These are phyloP conservation scores for Sceloporus tristichus DNA, from an alignment of 2,113 vertebrate genomes.

Conservation along the genomic window DNA sequence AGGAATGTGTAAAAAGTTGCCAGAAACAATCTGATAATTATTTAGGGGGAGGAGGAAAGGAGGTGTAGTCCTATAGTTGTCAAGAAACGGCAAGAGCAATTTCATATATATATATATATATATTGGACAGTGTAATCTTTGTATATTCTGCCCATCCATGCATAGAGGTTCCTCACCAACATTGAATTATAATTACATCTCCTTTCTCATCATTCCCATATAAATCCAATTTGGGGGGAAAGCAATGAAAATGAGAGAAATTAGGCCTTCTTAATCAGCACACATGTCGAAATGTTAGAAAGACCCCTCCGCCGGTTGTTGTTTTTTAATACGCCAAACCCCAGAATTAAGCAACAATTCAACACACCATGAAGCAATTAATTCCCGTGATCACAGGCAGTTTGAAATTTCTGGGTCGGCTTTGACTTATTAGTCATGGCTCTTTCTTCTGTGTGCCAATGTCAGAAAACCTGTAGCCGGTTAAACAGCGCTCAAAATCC, in stretches of 20 bases:
- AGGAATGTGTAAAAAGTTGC: slow-evolving; percentile 13
- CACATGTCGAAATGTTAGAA: slow-evolving; percentile 20
- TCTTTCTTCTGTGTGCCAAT: slow-evolving; percentile 12
- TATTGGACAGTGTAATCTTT: no score
- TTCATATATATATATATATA: no score
- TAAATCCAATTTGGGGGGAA: slow-evolving; percentile 12
- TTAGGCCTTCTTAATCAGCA: neutral
- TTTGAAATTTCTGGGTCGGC: neutral
- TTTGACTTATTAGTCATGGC: slow-evolving; percentile 4
- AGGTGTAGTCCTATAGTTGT: rapidly evolving
- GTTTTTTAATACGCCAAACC: slow-evolving; percentile 37
- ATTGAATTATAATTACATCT: neutral
- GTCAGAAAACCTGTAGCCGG: slow-evolving; percentile 11
- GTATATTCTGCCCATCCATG: rapidly evolving
- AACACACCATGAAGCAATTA: slow-evolving; percentile 38
- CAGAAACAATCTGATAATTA: neutral
- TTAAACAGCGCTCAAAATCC: slow-evolving; percentile 22
- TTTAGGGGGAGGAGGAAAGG: neutral
- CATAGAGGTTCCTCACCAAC: neutral
- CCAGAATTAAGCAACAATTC: slow-evolving; percentile 49
- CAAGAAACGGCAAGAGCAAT: rapidly evolving
- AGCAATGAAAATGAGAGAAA: slow-evolving; percentile 41
- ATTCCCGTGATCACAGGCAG: slow-evolving; percentile 3
- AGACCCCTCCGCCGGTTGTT: slow-evolving; percentile 7
- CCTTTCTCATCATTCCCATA: neutral